Conservation (phyloP, 2,797 vertebrate genomes). For the Lacerta viridis region DNA sequence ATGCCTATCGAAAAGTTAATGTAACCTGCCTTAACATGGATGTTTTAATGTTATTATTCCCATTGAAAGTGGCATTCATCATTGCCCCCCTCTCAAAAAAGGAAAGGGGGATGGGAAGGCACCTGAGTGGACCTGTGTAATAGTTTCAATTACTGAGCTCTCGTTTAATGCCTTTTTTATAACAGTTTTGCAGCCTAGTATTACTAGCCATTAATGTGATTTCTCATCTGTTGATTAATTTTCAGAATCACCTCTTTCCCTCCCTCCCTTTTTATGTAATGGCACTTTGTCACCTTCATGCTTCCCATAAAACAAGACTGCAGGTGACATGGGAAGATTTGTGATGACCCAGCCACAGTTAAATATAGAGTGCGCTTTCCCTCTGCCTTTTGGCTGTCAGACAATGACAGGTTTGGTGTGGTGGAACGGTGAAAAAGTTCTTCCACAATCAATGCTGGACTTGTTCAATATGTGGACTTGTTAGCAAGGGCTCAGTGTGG, state of each 20-base stretch:
- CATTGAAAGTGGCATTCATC: conserved; percentile 67
- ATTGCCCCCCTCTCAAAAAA: conserved; percentile 6
- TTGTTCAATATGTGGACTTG: conserved; percentile 35
- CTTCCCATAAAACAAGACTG: conserved; percentile 61
- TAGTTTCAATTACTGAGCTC: conserved; percentile 65
- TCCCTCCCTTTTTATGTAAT: conserved; percentile 52
- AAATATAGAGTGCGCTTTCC: neutral
- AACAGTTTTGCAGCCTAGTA: conserved; percentile 56
- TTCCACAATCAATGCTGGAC: conserved; percentile 54
- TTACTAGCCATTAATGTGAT: conserved; percentile 63
- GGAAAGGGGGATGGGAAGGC: conserved; percentile 32
- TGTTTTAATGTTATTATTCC: conserved; percentile 70
- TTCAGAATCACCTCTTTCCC: conserved; percentile 60
- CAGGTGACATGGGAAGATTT: conserved; percentile 59
- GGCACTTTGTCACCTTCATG: conserved; percentile 53
- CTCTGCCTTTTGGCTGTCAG: neutral
- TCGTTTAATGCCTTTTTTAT: conserved; percentile 69
- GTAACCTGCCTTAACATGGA: conserved; percentile 56
- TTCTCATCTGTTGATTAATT: conserved; percentile 63
- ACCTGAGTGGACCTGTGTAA: conserved; percentile 59
- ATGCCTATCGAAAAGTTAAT: conserved; percentile 69
- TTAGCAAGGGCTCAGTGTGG: conserved; percentile 40
- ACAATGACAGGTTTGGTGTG: conserved; percentile 33
- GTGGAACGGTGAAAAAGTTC: conserved; percentile 57
- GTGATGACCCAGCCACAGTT: conserved; percentile 61